These are phyloP conservation scores for Oryzias curvinotus DNA, from an alignment of 2,113 vertebrate genomes.

Conservation along the genomic window DNA sequence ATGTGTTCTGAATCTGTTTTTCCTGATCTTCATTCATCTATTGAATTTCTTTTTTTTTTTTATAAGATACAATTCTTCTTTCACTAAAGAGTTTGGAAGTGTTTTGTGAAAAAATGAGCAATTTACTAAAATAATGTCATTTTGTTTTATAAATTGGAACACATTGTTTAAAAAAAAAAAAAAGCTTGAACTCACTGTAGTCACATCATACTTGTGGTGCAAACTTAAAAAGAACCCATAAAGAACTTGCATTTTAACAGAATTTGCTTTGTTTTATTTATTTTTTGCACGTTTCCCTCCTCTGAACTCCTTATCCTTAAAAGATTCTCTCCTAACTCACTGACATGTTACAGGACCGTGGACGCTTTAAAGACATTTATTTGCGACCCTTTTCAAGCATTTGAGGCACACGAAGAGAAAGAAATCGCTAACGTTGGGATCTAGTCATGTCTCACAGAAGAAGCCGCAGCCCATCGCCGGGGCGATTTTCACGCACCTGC, in stretches of 20 bases:
- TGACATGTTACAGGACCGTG: constrained; percentile 75
- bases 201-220: too few relatives aligned
- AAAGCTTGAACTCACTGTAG: too few relatives aligned
- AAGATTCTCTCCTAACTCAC: constrained; percentile 69
- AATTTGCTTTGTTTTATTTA: constrained; percentile 27
- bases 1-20: too few relatives aligned
- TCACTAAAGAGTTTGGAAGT: too few relatives aligned
- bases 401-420: constrained; percentile 60
- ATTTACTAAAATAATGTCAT: too few relatives aligned
- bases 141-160: too few relatives aligned
- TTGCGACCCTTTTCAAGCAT: constrained; percentile 43
- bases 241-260: background rate
- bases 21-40: too few relatives aligned
- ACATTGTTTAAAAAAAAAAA: too few relatives aligned
- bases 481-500: constrained; percentile 67
- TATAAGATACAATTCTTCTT: too few relatives aligned
- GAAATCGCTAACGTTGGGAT: constrained; percentile 42
- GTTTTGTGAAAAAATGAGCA: too few relatives aligned
- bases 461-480: constrained; percentile 78
- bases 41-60: too few relatives aligned
- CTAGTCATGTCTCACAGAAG: constrained; percentile 84
- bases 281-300: constrained; percentile 29
- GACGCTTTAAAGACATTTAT: constrained; percentile 58
- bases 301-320: constrained; percentile 37
- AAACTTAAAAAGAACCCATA: too few relatives aligned